These are phyloP conservation scores for Ammodytes dubius DNA, from an alignment of 2,113 vertebrate species.

Conservation along the genomic window DNA sequence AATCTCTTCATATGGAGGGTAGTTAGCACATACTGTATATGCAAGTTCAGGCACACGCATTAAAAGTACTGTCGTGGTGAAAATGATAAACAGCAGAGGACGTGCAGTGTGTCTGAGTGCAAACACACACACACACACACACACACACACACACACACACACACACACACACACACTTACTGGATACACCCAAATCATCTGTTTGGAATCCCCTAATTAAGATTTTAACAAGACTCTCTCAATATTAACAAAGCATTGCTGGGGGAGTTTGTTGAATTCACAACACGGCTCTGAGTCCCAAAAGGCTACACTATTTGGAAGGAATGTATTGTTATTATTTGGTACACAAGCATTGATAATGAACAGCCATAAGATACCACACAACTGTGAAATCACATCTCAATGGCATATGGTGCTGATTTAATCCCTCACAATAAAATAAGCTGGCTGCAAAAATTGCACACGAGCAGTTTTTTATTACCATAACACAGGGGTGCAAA, in stretches of 20 bases:
- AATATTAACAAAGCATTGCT: conserved; percentile 75
- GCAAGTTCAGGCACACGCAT: conserved; percentile 22
- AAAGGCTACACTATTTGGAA: conserved; percentile 80
- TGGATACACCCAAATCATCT: conserved; percentile 72
- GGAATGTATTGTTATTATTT: conserved; percentile 81
- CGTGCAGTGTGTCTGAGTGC: conserved; percentile 35
- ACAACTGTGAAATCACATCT: conserved; percentile 72
- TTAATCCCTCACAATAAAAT: conserved; percentile 80
- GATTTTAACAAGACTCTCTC: conserved; percentile 77
- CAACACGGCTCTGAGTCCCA: conserved; percentile 62
- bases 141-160: background rate
- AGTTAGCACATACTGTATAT: conserved; percentile 16
- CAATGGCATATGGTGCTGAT: conserved; percentile 79
- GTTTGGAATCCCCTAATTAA: conserved; percentile 76
- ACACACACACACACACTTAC: conserved; percentile 17
- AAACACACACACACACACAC: conserved; percentile 17
- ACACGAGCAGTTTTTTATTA: conserved; percentile 68
- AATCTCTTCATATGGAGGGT: conserved; percentile 35
- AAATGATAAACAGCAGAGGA: conserved; percentile 31
- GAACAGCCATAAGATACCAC: conserved; percentile 77
- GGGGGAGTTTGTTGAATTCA: conserved; percentile 67
- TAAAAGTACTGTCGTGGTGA: conserved; percentile 7
- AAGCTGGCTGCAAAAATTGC: conserved; percentile 64
- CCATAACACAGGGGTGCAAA: conserved; percentile 66
- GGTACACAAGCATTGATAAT: conserved; percentile 73